phyloP scores from a whole-genome alignment of 2,888 invertebrate genomes.

The Panorpa germanica region DNA sequence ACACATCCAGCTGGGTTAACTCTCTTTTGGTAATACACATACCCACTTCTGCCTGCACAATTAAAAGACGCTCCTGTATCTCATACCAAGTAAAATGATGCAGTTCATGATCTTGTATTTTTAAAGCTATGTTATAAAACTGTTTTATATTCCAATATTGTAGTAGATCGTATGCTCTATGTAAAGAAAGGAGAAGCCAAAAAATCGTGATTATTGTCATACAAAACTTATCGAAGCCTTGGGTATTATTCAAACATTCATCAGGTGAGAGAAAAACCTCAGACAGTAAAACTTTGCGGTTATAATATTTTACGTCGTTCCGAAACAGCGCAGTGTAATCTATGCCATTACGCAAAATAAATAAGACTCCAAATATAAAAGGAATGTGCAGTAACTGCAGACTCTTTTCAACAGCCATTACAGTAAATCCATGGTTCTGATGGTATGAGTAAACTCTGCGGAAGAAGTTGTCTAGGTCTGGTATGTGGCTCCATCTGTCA shows the following conservation, averaged over 20 bases:
- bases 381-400: conserved; percentile 61
- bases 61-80: conserved; percentile 65
- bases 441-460: conserved; percentile 90
- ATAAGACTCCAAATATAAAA: conserved; percentile 74
- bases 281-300: conserved; percentile 38
- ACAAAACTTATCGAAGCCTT: conserved; percentile 43
- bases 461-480: conserved; percentile 94
- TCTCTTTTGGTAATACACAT: conserved; percentile 96
- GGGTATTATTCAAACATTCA: conserved; percentile 35
- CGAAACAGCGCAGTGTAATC: conserved; percentile 71
- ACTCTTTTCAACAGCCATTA: conserved; percentile 64
- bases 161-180: conserved; percentile 62
- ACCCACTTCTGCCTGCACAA: conserved; percentile 85
- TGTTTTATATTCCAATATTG: conserved; percentile 82
- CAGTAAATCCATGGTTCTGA: conserved; percentile 82
- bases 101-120: conserved; percentile 65
- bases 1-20: conserved; percentile 88
- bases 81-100: conserved; percentile 92
- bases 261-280: conserved; percentile 41
- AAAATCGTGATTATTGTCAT: conserved; percentile 54
- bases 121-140: conserved; percentile 76
- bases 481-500: conserved; percentile 91
- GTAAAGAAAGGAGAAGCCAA: conserved; percentile 57
- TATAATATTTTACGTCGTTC: too few relatives aligned
- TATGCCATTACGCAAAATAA: conserved; percentile 74